Evolutionary conservation across 2,113 vertebrate species (phyloP).

Genomic region (Saimiri boliviensis): DNA sequence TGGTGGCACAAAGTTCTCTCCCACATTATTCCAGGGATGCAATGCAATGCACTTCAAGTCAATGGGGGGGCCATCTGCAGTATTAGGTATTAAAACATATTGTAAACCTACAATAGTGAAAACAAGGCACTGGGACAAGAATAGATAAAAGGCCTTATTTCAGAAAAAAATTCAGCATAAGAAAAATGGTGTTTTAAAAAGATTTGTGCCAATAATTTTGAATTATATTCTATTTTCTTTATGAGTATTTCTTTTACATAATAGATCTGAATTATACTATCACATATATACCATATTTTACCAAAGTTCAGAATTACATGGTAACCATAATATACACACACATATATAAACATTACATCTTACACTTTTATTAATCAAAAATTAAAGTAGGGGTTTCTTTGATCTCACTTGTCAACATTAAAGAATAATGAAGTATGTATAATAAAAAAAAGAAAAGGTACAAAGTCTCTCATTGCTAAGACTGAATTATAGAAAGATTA

Average conservation of each 20-base stretch:
- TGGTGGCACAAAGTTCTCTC: background rate
- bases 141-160: background rate
- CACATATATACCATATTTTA: background rate
- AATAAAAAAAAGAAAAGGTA: background rate
- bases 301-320: conserved; percentile 1
- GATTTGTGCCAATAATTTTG: background rate
- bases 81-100: background rate
- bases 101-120: background rate
- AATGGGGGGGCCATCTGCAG: background rate
- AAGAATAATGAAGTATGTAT: background rate
- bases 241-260: background rate
- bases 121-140: background rate
- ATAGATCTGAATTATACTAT: conserved; percentile 1
- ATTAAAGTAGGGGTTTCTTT: conserved; percentile 17
- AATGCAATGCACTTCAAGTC: background rate
- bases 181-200: background rate
- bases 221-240: background rate
- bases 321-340: background rate
- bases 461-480: background rate
- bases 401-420: conserved; percentile 6
- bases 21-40: background rate
- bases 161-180: background rate
- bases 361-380: background rate
- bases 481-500: conserved; percentile 5
- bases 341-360: background rate